These are phyloP conservation scores for Parazoanthus darwini DNA, from an alignment of 92 coral and sea anemone genomes.

Conservation along the genomic window DNA sequence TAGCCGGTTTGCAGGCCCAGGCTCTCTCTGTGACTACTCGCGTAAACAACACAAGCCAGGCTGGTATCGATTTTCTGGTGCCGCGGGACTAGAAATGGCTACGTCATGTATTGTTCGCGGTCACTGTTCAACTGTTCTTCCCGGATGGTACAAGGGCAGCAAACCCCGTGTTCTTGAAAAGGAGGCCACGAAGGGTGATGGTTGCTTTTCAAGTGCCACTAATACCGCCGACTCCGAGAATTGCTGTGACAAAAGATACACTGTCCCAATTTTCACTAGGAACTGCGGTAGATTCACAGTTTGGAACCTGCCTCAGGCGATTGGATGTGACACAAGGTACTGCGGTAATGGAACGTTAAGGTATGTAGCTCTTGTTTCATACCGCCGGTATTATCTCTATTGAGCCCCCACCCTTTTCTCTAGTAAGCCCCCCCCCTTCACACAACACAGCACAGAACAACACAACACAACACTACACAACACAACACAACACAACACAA, in stretches of 20 bases:
- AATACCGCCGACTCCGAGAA: background rate
- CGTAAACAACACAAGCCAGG: constrained; percentile 2
- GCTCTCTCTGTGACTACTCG: constrained; percentile 8
- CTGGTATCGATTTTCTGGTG: constrained; percentile 43
- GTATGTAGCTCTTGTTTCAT: background rate
- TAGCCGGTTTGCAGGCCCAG: constrained; percentile 15
- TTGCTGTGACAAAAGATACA: background rate
- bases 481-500: too few relatives aligned
- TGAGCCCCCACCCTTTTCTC: too few relatives aligned
- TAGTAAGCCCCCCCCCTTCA: too few relatives aligned
- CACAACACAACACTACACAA: too few relatives aligned
- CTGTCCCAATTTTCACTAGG: background rate
- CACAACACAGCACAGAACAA: too few relatives aligned
- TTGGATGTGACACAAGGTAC: constrained; percentile 1
- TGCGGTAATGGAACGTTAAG: constrained; percentile 23
- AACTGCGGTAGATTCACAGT: constrained; percentile 32
- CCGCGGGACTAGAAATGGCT: constrained; percentile 35
- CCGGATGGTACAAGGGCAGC: constrained; percentile 33
- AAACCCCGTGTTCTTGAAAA: constrained; percentile 15
- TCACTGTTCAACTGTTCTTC: constrained; percentile 10
- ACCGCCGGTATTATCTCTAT: background rate
- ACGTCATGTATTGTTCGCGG: background rate
- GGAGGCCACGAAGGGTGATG: background rate
- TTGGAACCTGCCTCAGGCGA: background rate
- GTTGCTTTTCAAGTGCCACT: constrained; percentile 11